Evolutionary conservation across 2,797 vertebrate species (phyloP).

Genomic region (Chaetodon trifasciatus): DNA sequence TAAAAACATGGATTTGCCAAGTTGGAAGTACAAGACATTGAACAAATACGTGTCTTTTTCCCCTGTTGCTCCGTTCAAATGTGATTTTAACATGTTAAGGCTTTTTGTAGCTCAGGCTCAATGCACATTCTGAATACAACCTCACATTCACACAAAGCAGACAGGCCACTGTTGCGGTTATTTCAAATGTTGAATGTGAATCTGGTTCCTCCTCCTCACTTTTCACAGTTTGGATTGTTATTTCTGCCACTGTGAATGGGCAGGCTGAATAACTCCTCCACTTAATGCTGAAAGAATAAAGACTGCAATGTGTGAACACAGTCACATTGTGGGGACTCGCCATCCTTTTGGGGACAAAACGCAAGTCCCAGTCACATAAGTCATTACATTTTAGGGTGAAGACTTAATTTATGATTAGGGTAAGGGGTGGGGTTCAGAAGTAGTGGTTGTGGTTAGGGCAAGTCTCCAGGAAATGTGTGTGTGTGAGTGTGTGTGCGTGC

Average conservation of each 20-base stretch:
- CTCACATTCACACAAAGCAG: slow-evolving; percentile 5
- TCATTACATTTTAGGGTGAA: too few relatives aligned
- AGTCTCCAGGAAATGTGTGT: neutral
- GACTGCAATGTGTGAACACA: neutral
- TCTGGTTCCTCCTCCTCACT: slow-evolving; percentile 21
- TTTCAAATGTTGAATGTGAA: slow-evolving; percentile 32
- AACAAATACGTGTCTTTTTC: neutral
- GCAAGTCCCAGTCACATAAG: too few relatives aligned
- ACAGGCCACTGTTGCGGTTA: slow-evolving; percentile 12
- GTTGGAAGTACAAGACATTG: neutral
- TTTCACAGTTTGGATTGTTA: slow-evolving; percentile 32
- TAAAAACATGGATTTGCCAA: neutral
- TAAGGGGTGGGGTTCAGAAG: too few relatives aligned
- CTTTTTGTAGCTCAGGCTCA: neutral
- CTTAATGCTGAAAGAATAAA: slow-evolving; percentile 48
- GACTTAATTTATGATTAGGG: too few relatives aligned
- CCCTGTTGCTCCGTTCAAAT: neutral
- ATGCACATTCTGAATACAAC: slow-evolving; percentile 4
- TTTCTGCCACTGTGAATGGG: slow-evolving; percentile 32
- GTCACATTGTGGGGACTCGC: too few relatives aligned
- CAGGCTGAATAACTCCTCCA: slow-evolving; percentile 34
- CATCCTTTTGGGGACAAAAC: too few relatives aligned
- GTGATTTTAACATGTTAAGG: neutral
- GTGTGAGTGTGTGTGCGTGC: neutral
- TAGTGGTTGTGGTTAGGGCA: too few relatives aligned